A percentile compares a stretch with the other conserved stretches of the same genome.
Evolutionary conservation across 2,888 invertebrate species (phyloP).

Genomic region (Liopterus haemorrhoidalis): DNA sequence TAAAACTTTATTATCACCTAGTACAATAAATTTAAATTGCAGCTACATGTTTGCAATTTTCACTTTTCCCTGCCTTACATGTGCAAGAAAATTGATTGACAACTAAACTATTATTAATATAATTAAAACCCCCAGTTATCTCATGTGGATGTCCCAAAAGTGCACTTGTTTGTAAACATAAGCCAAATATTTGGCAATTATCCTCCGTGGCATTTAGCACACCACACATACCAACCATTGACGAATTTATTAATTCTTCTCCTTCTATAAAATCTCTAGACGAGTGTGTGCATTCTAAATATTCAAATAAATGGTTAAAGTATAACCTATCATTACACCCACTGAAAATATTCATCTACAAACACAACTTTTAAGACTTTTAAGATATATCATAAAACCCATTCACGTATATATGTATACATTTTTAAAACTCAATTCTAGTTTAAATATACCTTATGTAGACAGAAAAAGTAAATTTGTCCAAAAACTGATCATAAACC

Average conservation of each 20-base stretch:
- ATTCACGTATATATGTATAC: no score
- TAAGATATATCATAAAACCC: no score
- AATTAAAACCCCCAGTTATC: not conserved
- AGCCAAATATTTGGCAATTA: not conserved
- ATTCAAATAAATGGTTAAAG: not conserved
- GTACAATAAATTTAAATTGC: slow-evolving; percentile 25
- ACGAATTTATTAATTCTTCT: no score
- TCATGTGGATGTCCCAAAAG: not conserved
- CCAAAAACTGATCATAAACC: no score
- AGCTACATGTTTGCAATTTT: slow-evolving; percentile 27
- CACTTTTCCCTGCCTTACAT: slow-evolving; percentile 21
- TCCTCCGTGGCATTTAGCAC: not conserved
- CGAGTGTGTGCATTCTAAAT: no score
- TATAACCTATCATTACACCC: slow-evolving; percentile 1
- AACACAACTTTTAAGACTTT: no score
- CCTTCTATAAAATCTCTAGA: no score
- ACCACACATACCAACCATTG: slow-evolving; percentile 4
- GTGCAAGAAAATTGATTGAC: slow-evolving; percentile 4
- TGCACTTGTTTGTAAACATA: slow-evolving; percentile 5
- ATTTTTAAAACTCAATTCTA: no score
- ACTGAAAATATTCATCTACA: not conserved
- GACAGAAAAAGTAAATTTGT: no score
- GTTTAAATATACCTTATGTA: no score
- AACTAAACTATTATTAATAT: not conserved
- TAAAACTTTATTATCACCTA: no score